phyloP scores from a whole-genome alignment of 2,797 vertebrate genomes.

The Morelia viridis region DNA sequence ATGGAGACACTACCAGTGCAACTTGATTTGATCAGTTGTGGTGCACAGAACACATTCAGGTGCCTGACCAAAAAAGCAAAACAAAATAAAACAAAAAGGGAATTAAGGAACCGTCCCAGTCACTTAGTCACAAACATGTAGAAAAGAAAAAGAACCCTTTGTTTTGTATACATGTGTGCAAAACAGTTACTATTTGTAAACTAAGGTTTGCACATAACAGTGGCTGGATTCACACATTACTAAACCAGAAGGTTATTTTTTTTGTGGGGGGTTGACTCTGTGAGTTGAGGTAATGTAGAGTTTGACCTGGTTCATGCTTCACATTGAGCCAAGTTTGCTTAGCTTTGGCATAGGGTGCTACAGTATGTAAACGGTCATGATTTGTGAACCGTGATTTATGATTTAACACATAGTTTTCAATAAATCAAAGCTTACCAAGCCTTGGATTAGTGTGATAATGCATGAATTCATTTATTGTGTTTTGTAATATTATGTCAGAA shows the following conservation, averaged over 20 bases:
- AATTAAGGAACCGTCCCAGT: neutral
- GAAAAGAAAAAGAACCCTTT: neutral
- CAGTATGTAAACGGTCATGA: neutral
- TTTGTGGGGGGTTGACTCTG: neutral
- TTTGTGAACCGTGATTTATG: neutral
- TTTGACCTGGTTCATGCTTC: neutral
- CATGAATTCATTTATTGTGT: neutral
- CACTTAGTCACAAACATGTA: neutral
- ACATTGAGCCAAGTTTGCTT: neutral
- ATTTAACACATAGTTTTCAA: neutral
- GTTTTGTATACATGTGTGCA: neutral
- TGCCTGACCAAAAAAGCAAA: neutral
- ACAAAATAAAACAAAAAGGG: too few relatives aligned
- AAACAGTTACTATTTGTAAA: neutral
- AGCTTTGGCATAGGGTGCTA: neutral
- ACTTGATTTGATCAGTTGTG: conserved; percentile 33
- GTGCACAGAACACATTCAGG: conserved; percentile 34
- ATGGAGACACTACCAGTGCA: conserved; percentile 37
- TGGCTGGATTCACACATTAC: neutral
- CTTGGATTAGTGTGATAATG: neutral
- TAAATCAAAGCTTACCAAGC: neutral
- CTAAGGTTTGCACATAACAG: neutral
- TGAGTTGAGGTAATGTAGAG: neutral
- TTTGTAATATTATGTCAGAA: neutral
- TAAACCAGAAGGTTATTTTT: neutral